Percentiles rank a stretch among this genome's conserved stretches.
phyloP scores from a whole-genome alignment of 2,797 vertebrate genomes.

The Galaxias olidus region DNA sequence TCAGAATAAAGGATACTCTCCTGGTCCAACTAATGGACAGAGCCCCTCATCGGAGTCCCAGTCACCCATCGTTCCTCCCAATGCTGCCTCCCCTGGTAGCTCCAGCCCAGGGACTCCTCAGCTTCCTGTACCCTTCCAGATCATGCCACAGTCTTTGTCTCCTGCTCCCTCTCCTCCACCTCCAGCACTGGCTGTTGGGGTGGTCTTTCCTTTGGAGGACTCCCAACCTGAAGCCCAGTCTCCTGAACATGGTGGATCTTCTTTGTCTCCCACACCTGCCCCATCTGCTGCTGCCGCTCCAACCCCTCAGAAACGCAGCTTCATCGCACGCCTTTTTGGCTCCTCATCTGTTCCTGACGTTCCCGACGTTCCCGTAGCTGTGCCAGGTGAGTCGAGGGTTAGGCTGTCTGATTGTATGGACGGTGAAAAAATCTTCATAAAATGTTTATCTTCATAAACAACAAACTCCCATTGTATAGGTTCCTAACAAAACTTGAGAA shows the following conservation, averaged over 20 bases:
- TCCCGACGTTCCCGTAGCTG: slow-evolving; percentile 64
- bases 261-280: slow-evolving; percentile 29
- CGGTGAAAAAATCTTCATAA: no score
- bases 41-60: slow-evolving; percentile 93
- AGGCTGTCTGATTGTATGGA: no score
- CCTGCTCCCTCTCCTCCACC: slow-evolving; percentile 32
- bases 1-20: slow-evolving; percentile 83
- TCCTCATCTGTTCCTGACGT: slow-evolving; percentile 64
- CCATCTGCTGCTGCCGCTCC: slow-evolving; percentile 28
- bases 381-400: slow-evolving; percentile 73
- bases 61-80: slow-evolving; percentile 85
- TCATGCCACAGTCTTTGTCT: slow-evolving; percentile 24
- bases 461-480: no score
- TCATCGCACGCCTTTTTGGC: slow-evolving; percentile 92
- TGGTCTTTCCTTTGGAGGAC: slow-evolving; percentile 41
- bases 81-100: slow-evolving; percentile 83
- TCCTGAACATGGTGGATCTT: slow-evolving; percentile 40
- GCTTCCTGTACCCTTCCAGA: slow-evolving; percentile 50
- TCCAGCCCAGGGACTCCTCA: slow-evolving; percentile 92
- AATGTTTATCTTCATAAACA: no score
- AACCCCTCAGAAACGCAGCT: slow-evolving; percentile 78
- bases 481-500: no score
- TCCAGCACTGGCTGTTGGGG: not conserved
- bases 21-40: slow-evolving; percentile 84
- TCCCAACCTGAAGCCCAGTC: slow-evolving; percentile 51